These are phyloP conservation scores for Chaetura pelagica DNA, from an alignment of 2,113 vertebrate genomes.

Conservation along the genomic window DNA sequence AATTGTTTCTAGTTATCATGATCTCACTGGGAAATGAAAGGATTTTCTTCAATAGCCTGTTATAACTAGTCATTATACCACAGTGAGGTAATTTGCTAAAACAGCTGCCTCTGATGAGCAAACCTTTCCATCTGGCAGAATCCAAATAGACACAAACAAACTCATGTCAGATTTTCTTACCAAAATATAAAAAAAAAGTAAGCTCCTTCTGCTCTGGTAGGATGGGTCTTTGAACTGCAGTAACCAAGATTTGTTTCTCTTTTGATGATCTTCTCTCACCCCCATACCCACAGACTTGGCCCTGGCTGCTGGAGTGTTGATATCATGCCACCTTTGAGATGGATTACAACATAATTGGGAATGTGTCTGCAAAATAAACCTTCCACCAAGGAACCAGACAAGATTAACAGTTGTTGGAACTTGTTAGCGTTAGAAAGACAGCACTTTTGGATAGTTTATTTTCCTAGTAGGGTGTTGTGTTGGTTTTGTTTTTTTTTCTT, in stretches of 20 bases:
- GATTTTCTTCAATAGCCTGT: conserved; percentile 74
- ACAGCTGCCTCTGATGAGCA: conserved; percentile 80
- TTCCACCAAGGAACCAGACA: conserved; percentile 5
- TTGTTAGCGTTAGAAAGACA: conserved; percentile 30
- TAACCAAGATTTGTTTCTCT: neutral
- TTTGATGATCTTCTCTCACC: neutral
- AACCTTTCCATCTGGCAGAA: conserved; percentile 80
- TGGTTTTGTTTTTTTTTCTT: neutral
- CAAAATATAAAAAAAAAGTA: conserved; percentile 48
- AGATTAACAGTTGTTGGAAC: conserved; percentile 46
- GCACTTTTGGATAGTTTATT: neutral
- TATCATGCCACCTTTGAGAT: conserved; percentile 34
- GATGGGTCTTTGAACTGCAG: neutral
- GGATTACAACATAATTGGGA: conserved; percentile 35
- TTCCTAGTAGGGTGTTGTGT: neutral
- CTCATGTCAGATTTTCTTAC: conserved; percentile 36
- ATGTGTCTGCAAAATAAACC: conserved; percentile 53
- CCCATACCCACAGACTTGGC: neutral
- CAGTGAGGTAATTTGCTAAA: conserved; percentile 83
- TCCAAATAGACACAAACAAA: conserved; percentile 71
- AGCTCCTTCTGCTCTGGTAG: conserved; percentile 1
- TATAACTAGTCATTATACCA: conserved; percentile 74
- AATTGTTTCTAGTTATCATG: conserved; percentile 76
- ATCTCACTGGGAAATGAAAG: conserved; percentile 74
- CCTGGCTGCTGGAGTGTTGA: neutral